Evolutionary conservation across 1,140 invertebrate genomes (phyloP), one percentile per base, ranked within the genome.

Genomic region (Brachionus sp.): DNA sequence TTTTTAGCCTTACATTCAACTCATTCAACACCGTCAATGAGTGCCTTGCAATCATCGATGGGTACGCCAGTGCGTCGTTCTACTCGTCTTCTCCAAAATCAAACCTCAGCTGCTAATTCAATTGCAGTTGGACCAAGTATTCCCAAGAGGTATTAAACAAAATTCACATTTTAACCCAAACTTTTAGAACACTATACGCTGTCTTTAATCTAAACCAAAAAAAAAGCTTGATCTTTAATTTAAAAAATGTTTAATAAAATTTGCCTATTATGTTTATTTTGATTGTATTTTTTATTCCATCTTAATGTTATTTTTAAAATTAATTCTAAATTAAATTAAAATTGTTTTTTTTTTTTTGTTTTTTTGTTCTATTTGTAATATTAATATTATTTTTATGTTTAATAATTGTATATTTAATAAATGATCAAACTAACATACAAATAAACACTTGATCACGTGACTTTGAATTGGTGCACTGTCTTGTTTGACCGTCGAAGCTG

Each of bases 121-220:
- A 39, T 37, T 16, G 10, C 66, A 70, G 35, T 70, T 19, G 66
- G 66, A 70, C n/a, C 66, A 70, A 70, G 66, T 39, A 37, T 37
- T 70, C 29, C 66, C 37, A 70, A 70, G 66, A 70, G 66, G 66
- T 70, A 70, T 70, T 70, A 70, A 70, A 5, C 50, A 57, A 19
- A 29, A 57, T 57, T 57, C 50, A 57, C 50, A n/a, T 19, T 10
- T 42, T 57, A 57, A 9, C 50, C 50, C 50, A 57, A 57, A 19
- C 50, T 57, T 57, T 57, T 57, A 57, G 50, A 57, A 1, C 50
- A 57, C 50, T 57, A 19, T 57, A 25, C 50, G 50, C 50, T 57
- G 16, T 19, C 50, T 57, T 57, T 19, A 19, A 19, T 57, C 6
- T 19, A 57, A 57, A 57, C 16, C 19, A 57, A 53, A 25, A 5